Base-by-base conservation (phyloP, 2,888 invertebrate genomes). In the Heliothis peltigera region DNA sequence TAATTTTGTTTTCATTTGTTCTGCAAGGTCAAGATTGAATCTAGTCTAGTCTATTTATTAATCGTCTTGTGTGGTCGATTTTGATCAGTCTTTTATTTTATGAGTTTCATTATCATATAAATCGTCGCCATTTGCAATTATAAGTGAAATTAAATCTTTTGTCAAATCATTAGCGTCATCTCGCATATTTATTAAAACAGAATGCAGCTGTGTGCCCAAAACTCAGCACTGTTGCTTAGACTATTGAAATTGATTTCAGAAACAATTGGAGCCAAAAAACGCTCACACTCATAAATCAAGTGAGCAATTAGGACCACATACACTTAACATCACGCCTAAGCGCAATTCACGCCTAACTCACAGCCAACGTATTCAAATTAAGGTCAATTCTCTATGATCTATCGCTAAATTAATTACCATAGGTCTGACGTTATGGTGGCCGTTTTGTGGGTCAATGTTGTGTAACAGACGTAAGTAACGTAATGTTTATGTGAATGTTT, bases 351-450 rank as follows among this genome's bases (percentile, higher is more conserved):
- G 32, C 22, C 51, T 46, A 51, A 58, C 64, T 56, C 43, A 39
- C 63, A 51, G 19, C 49, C 35, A 59, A 52, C 49, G 43, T 70
- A 80, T 80, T 71, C 75, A 78, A 80, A 79, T 78, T 79, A 78
- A 80, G 79, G 79, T 78, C 79, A 75, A 67, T 75, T 75, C 55
- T 77, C 55, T 67, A 70, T 65, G 66, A 78, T 77, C 60, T 70
- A 77, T 77, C 64, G 66, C 67, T 58, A 65, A 68, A 73, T 74
- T 74, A 73, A 73, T 77, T 68, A 74, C 57, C 32, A 75, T 62
- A 42, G 74, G 1, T 32, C 2, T 75, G 75, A 75, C 75, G 69
- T 74, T 75, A 75, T 7, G 12, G 21, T 43, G 21, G 46, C 56
- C 43, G 39, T 57, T 64, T 65, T 65, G 63, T 74, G 57, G 70